Base-by-base conservation (phyloP, 1,140 invertebrate species). In the Ceratina calcarata region DNA sequence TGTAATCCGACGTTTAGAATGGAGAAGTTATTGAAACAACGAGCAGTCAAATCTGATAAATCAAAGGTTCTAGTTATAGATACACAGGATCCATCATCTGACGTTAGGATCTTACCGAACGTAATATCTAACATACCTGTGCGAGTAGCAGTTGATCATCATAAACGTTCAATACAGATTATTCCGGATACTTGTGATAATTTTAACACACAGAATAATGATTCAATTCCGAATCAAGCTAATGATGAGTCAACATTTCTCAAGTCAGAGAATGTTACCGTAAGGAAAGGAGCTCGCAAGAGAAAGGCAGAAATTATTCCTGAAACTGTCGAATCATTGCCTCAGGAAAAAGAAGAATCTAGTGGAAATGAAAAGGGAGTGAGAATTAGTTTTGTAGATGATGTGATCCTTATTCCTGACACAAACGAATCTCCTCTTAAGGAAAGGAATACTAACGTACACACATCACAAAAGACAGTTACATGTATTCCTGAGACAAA, bases 1-100 rank as follows among this genome's bases (percentile, higher is more conserved):
- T 96, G 96, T 85, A 96, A 96, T 91, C 95, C 95, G 13, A 82
- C 88, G 22, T 94, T 93, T 76, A 93, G 91, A 80, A 91, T 93
- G 6, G 15, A 7, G 7, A n/a, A 66, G 1, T 12, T 73, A 0
- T 61, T 80, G 8, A 79, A 65, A 20, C 27, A 60, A 37, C 27
- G 18, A n/a, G 0, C 4, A 58, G 16, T 0, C 10, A 27, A 74
- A 67, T 3, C 4, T 18, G 20, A 66, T 8, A 20, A 51, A 0
- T 53, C 61, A 2, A 15, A 72, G 24, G 32, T 72, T 18, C 10
- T 67, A 53, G 55, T 24, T 51, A 12, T 55, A 3, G 78, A 79
- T 22, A 74, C 78, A 4, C 78, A 81, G 49, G 66, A 81, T 15
- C 1, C 27, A 45, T 37, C 1, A 4, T 0, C 62, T 2, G 20